phyloP scores from a whole-genome alignment of 2,888 invertebrate species.

The Acanthacorydalis orientalis region DNA sequence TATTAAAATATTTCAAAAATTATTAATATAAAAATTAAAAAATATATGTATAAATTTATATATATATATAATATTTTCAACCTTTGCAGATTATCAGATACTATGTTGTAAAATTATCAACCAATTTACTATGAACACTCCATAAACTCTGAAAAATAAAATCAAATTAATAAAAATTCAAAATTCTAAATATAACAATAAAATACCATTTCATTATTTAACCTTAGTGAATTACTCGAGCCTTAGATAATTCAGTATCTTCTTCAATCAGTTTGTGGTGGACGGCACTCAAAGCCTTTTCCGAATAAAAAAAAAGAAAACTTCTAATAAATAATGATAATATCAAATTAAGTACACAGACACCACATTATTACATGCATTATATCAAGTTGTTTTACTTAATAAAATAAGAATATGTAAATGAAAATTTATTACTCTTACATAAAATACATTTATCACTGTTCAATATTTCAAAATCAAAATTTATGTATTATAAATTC shows the following conservation, averaged over 20 bases:
- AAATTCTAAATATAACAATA: conserved; percentile 4
- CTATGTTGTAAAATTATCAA: conserved; percentile 16
- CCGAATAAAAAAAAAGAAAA: no score
- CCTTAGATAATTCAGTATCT: conserved; percentile 24
- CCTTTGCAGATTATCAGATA: background rate
- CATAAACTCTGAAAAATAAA: conserved; percentile 30
- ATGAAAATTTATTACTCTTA: no score
- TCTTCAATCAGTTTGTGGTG: conserved; percentile 69
- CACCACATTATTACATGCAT: no score
- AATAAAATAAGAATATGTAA: no score
- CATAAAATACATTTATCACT: no score
- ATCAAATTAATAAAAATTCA: conserved; percentile 3
- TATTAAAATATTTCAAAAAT: background rate
- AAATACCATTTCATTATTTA: conserved; percentile 3
- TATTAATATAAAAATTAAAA: background rate
- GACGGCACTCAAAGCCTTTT: conserved; percentile 64
- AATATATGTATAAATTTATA: background rate
- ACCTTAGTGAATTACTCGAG: conserved; percentile 23
- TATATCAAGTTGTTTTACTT: no score
- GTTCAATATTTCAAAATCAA: no score
- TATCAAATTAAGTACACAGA: no score
- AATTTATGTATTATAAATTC: no score
- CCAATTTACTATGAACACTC: conserved; percentile 29
- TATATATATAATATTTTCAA: background rate
- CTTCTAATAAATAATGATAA: no score